Evolutionary conservation across 2,888 invertebrate species (phyloP).

Genomic region (Melanotus villosus): DNA sequence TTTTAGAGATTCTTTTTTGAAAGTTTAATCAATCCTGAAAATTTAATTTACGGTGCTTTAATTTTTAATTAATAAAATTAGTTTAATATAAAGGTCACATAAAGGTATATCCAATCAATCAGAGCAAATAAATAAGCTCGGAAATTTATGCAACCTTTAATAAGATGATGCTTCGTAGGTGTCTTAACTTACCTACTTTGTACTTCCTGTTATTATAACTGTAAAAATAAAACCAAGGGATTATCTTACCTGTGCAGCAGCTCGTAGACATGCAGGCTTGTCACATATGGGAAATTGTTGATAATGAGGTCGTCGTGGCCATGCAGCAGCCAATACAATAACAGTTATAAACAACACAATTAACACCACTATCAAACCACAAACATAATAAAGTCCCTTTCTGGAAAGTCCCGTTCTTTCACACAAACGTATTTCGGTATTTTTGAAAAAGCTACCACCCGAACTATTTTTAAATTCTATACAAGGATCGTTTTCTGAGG

Average conservation of each 20-base stretch:
- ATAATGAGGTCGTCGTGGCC: conserved; percentile 68
- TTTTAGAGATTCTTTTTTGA: too few species aligned
- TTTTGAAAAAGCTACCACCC: conserved; percentile 47
- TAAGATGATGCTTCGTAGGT: too few species aligned
- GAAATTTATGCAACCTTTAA: too few species aligned
- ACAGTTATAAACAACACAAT: conserved; percentile 68
- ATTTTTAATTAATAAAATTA: too few species aligned
- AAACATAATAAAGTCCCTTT: conserved; percentile 56
- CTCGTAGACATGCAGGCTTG: conserved; percentile 69
- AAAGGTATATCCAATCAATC: too few species aligned
- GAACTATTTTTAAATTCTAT: conserved; percentile 51
- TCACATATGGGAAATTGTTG: conserved; percentile 67
- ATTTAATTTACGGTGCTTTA: too few species aligned
- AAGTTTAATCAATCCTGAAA: too few species aligned
- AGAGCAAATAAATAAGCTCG: too few species aligned
- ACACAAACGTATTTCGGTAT: conserved; percentile 54
- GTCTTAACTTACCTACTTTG: too few species aligned
- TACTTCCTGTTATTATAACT: too few species aligned
- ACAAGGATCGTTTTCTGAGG: conserved; percentile 61
- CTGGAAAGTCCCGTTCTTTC: conserved; percentile 60
- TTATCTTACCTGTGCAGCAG: conserved; percentile 69
- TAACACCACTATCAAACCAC: conserved; percentile 58
- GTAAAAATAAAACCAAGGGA: too few species aligned
- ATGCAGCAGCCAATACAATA: conserved; percentile 67
- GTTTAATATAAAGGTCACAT: too few species aligned